A percentile compares a stretch with the other conserved stretches of the same genome.
These are phyloP conservation scores for Pseudochaenichthys georgianus DNA, from an alignment of 2,797 vertebrate genomes.

Conservation along the genomic window DNA sequence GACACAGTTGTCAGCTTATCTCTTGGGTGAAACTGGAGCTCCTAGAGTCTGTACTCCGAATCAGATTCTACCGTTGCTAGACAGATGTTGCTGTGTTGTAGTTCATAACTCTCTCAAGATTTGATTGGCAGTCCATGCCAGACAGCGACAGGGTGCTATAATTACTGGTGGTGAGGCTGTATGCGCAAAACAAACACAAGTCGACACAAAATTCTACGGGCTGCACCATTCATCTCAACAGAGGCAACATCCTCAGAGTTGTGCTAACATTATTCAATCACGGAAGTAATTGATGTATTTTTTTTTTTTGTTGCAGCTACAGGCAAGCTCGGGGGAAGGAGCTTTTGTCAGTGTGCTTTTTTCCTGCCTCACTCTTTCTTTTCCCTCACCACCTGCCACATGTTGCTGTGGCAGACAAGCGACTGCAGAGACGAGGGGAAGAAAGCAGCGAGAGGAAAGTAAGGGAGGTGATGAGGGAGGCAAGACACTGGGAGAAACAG, in stretches of 20 bases:
- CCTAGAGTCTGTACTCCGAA: conserved; percentile 35
- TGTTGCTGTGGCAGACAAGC: conserved; percentile 77
- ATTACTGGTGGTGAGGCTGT: conserved; percentile 65
- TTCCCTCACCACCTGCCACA: conserved; percentile 77
- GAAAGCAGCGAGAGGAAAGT: conserved; percentile 41
- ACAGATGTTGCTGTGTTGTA: conserved; percentile 60
- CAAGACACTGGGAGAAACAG: conserved; percentile 20
- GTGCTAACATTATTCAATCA: conserved; percentile 80
- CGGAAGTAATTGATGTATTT: conserved; percentile 72
- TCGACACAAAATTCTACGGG: conserved; percentile 58
- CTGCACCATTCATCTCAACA: conserved; percentile 68
- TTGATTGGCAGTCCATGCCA: conserved; percentile 75
- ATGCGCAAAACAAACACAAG: conserved; percentile 62
- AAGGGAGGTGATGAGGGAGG: conserved; percentile 24
- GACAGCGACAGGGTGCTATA: conserved; percentile 64
- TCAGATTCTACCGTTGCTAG: conserved; percentile 39
- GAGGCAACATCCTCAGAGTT: conserved; percentile 67
- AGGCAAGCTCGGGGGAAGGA: conserved; percentile 64
- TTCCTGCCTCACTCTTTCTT: conserved; percentile 34
- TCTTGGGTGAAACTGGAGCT: conserved; percentile 49
- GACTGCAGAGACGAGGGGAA: conserved; percentile 46
- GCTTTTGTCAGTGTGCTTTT: conserved; percentile 54
- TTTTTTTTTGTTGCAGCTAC: conserved; percentile 58
- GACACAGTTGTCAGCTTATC: conserved; percentile 48
- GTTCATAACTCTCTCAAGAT: conserved; percentile 55